These are phyloP conservation scores for Anoplolepis gracilipes DNA, from an alignment of 1,140 invertebrate species.

Conservation along the genomic window DNA sequence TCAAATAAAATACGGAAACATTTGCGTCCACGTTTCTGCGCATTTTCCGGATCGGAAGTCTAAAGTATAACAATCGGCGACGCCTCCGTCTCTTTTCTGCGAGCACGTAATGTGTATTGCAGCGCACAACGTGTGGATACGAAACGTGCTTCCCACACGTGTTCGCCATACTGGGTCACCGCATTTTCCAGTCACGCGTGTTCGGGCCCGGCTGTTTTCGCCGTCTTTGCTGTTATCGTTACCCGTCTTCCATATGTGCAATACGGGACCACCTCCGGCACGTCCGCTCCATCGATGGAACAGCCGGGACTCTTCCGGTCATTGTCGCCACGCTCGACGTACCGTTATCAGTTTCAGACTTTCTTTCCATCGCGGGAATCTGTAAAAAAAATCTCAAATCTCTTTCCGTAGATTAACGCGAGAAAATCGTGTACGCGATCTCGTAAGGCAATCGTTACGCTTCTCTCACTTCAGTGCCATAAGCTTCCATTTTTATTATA, in stretches of 20 bases:
- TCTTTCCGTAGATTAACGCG: background rate
- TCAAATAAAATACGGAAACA: background rate
- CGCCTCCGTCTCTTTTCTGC: background rate
- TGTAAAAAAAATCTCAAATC: slow-evolving; percentile 6
- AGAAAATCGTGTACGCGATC: background rate
- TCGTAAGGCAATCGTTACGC: no score
- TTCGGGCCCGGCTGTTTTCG: slow-evolving; percentile 14
- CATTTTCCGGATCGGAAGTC: background rate
- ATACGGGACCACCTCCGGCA: slow-evolving; percentile 21
- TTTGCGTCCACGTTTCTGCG: background rate
- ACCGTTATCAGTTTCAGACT: slow-evolving; percentile 65
- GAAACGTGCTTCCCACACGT: slow-evolving; percentile 10
- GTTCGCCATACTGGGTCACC: slow-evolving; percentile 37
- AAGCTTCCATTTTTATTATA: slow-evolving; percentile 1
- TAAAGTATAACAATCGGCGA: background rate
- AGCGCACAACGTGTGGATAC: background rate
- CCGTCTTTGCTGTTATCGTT: background rate
- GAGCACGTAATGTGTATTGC: background rate
- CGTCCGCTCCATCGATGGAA: slow-evolving; percentile 38
- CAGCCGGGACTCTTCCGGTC: slow-evolving; percentile 62
- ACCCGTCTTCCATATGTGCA: slow-evolving; percentile 4
- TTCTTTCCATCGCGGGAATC: slow-evolving; percentile 37
- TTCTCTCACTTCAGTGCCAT: background rate
- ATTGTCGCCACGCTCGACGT: slow-evolving; percentile 64
- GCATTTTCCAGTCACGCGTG: slow-evolving; percentile 55